Conservation (phyloP, 2,888 invertebrate species). For the Ernsta delagoae region DNA sequence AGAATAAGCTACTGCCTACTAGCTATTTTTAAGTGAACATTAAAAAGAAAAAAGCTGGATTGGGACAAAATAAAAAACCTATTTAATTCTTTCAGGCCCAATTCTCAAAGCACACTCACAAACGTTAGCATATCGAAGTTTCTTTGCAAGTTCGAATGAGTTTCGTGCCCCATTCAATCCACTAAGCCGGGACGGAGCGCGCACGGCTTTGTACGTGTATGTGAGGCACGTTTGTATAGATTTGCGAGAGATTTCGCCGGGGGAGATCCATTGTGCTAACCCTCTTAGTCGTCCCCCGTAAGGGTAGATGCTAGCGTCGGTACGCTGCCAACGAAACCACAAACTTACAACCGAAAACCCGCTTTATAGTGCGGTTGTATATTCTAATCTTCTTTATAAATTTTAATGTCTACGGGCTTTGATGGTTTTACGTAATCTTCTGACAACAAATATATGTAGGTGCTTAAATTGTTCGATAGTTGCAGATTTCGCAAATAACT, state of each 20-base stretch:
- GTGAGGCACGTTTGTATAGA: constrained; percentile 44
- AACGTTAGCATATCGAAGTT: constrained; percentile 4
- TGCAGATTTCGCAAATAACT: too few relatives aligned
- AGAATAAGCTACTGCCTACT: too few relatives aligned
- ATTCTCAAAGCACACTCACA: constrained; percentile 21
- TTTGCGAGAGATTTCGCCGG: constrained; percentile 66
- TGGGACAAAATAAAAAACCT: not conserved
- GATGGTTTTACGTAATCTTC: not conserved
- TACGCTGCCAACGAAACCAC: constrained; percentile 36
- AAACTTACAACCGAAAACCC: constrained; percentile 21
- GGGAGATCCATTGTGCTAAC: constrained; percentile 78
- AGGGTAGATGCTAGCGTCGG: constrained; percentile 62
- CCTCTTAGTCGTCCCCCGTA: constrained; percentile 68
- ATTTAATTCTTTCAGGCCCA: not conserved
- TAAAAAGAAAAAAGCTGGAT: too few relatives aligned
- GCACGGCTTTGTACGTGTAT: not conserved
- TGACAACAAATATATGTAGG: too few relatives aligned
- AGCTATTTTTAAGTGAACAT: too few relatives aligned
- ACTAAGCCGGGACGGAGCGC: constrained; percentile 28
- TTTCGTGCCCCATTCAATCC: constrained; percentile 34
- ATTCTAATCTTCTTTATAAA: constrained; percentile 14
- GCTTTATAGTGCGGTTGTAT: constrained; percentile 15
- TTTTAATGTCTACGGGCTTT: constrained; percentile 10
- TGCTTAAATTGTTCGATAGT: too few relatives aligned
- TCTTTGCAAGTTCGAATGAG: constrained; percentile 33